phyloP scores from a whole-genome alignment of 2,797 vertebrate genomes.

The Triplophysa bombifrons region DNA sequence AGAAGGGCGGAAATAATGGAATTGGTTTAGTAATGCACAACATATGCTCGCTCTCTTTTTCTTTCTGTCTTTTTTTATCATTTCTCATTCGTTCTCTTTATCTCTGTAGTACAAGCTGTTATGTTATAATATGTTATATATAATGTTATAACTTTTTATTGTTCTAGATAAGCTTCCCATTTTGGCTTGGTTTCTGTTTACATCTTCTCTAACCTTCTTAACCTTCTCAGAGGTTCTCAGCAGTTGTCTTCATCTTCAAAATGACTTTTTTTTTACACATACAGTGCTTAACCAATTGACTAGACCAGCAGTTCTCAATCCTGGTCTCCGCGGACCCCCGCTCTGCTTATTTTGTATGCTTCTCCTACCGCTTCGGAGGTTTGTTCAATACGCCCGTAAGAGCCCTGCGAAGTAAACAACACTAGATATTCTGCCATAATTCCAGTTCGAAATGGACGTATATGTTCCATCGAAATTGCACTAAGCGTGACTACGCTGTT shows the following conservation, averaged over 20 bases:
- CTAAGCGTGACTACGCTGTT: no score
- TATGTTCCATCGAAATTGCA: no score
- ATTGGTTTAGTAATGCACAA: constrained; percentile 69
- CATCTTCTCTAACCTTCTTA: not conserved
- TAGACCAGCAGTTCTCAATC: no score
- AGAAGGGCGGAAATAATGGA: constrained; percentile 74
- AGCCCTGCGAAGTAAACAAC: no score
- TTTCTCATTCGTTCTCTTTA: not conserved
- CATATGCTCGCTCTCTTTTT: constrained; percentile 61
- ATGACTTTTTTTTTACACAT: not conserved
- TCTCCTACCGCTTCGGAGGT: no score
- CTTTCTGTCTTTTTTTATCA: not conserved
- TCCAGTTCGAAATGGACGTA: no score
- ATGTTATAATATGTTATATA: no score
- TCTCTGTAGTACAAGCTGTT: constrained; percentile 4
- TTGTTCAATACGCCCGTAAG: no score
- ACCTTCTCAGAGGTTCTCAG: not conserved
- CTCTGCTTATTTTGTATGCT: no score
- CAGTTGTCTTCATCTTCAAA: not conserved
- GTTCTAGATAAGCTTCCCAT: constrained; percentile 8
- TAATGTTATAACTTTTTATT: not conserved
- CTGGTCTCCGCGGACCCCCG: no score
- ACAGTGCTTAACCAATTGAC: no score
- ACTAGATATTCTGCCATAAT: no score
- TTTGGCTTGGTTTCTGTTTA: not conserved